Percentiles rank a stretch among this genome's conserved stretches.
Conservation (phyloP, 2,797 vertebrate genomes). For the Delichon dasypus region DNA sequence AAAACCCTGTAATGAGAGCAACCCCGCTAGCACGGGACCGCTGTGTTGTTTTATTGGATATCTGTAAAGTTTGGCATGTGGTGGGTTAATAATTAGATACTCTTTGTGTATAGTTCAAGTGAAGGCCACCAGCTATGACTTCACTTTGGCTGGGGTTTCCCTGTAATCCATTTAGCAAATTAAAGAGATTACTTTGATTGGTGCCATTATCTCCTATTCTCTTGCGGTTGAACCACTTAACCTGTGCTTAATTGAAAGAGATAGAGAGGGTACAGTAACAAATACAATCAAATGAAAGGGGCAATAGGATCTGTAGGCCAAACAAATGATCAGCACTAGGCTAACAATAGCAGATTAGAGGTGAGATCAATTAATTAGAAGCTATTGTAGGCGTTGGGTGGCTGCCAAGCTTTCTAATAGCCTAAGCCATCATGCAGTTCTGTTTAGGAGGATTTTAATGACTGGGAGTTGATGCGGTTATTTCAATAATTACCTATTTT, state of each 20-base stretch:
- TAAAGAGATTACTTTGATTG: conserved; percentile 88
- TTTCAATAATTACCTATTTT: conserved; percentile 86
- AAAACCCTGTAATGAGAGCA: neutral
- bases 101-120: conserved; percentile 83
- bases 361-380: conserved; percentile 89
- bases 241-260: conserved; percentile 90
- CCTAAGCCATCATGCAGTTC: conserved; percentile 77
- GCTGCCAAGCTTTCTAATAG: conserved; percentile 85
- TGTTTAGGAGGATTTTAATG: conserved; percentile 84
- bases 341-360: conserved; percentile 87
- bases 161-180: conserved; percentile 89
- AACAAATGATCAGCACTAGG: conserved; percentile 84
- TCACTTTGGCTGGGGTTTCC: conserved; percentile 87
- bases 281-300: conserved; percentile 86
- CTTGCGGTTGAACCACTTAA: conserved; percentile 87
- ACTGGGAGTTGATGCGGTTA: conserved; percentile 81
- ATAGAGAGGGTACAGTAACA: conserved; percentile 87
- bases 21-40: neutral
- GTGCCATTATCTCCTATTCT: conserved; percentile 87
- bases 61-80: conserved; percentile 71
- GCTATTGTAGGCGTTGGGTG: conserved; percentile 83
- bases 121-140: conserved; percentile 85
- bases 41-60: conserved; percentile 30
- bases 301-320: conserved; percentile 84
- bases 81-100: conserved; percentile 83